These are phyloP conservation scores for Catalaphyllia jardinei DNA, from an alignment of 64 coral and sea anemone genomes.

Conservation along the genomic window DNA sequence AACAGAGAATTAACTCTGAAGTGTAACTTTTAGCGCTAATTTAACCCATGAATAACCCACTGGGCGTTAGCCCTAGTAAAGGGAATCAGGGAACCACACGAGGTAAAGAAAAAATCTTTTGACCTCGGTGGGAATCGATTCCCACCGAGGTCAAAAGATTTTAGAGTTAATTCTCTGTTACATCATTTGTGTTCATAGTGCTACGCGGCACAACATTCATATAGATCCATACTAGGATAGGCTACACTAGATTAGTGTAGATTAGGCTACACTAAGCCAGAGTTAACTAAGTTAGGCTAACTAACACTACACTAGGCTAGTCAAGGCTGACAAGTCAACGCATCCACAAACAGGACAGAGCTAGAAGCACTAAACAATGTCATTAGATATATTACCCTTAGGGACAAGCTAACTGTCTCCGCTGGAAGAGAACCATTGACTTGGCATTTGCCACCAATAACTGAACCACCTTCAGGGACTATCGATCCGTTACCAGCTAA, in stretches of 20 bases:
- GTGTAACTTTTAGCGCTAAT: too few species aligned
- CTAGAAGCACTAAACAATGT: neutral
- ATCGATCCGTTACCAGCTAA: constrained; percentile 45
- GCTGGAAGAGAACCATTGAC: constrained; percentile 38
- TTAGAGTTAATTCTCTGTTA: too few species aligned
- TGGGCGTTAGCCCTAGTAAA: too few species aligned
- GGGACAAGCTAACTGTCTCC: constrained; percentile 65
- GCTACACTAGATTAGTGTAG: neutral
- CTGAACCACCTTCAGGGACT: constrained; percentile 55
- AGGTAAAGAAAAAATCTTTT: too few species aligned
- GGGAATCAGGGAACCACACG: too few species aligned
- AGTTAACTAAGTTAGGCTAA: neutral
- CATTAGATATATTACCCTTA: constrained; percentile 48
- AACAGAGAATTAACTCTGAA: too few species aligned
- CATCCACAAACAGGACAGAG: neutral
- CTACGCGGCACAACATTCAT: too few species aligned
- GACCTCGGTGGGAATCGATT: too few species aligned
- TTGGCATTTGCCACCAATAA: constrained; percentile 77
- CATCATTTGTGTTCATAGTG: too few species aligned
- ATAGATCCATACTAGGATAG: too few species aligned
- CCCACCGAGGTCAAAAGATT: too few species aligned
- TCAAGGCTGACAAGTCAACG: neutral
- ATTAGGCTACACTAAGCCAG: neutral
- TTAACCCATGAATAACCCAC: too few species aligned
- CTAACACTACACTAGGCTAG: neutral